phyloP scores from a whole-genome alignment of 2,797 vertebrate species.

The Peromyscus aztecus region DNA sequence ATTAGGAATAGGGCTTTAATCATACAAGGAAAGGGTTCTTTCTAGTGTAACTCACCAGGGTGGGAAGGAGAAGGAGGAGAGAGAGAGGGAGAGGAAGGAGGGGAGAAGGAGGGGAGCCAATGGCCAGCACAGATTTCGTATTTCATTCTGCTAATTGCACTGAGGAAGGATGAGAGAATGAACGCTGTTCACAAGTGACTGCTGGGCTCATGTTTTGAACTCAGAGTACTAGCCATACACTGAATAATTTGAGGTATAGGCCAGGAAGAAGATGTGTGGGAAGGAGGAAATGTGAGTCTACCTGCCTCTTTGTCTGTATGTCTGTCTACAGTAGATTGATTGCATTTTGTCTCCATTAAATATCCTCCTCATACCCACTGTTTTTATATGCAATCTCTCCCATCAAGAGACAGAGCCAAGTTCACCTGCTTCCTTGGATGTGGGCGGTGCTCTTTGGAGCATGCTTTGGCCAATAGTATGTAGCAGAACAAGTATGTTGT shows the following conservation, averaged over 20 bases:
- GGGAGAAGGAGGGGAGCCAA: neutral
- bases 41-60: constrained; percentile 4
- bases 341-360: neutral
- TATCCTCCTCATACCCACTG: neutral
- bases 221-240: neutral
- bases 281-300: neutral
- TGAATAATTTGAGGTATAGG: neutral
- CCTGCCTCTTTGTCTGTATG: neutral
- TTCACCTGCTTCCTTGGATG: neutral
- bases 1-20: constrained; percentile 37
- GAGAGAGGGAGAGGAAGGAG: accelerated
- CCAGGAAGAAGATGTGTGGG: neutral
- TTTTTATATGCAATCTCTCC: neutral
- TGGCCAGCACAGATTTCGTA: neutral
- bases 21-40: neutral
- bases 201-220: neutral
- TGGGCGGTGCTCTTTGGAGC: too few species aligned
- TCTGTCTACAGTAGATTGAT: neutral
- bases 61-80: neutral
- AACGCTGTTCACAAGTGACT: neutral
- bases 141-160: neutral
- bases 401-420: neutral
- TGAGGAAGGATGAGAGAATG: neutral
- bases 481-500: neutral
- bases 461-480: neutral